Evolutionary conservation across 2,888 invertebrate genomes (phyloP).

Genomic region (Drosophila cognata): DNA sequence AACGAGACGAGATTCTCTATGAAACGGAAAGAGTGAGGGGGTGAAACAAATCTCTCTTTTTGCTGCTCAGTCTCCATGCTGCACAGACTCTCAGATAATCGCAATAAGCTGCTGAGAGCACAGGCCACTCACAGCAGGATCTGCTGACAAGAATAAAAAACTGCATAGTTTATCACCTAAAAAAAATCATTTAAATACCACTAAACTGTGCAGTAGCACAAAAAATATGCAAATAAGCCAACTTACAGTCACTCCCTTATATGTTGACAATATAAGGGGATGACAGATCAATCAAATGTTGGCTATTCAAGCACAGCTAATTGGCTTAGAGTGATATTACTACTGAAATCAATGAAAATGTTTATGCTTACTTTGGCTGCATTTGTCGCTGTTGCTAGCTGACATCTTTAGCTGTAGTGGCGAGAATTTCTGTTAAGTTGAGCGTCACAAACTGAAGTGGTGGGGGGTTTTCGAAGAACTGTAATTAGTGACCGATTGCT

Average conservation of each 20-base stretch:
- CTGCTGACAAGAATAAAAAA: conserved; percentile 10
- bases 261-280: conserved; percentile 15
- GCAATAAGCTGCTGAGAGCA: neutral
- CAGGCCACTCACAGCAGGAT: neutral
- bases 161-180: conserved; percentile 17
- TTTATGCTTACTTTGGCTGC: conserved; percentile 30
- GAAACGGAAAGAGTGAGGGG: neutral
- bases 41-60: neutral
- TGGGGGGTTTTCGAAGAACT: neutral
- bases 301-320: conserved; percentile 44
- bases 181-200: conserved; percentile 38
- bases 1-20: neutral
- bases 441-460: neutral
- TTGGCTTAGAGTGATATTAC: conserved; percentile 9
- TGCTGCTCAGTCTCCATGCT: neutral
- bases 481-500: neutral
- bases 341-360: neutral
- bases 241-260: neutral
- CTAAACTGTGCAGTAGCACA: neutral
- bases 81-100: neutral
- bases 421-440: neutral
- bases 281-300: conserved; percentile 53
- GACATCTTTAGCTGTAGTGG: conserved; percentile 13
- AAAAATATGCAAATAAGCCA: conserved; percentile 59
- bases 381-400: neutral